Conservation (phyloP, 2,797 vertebrate species). For the Channa striata region DNA sequence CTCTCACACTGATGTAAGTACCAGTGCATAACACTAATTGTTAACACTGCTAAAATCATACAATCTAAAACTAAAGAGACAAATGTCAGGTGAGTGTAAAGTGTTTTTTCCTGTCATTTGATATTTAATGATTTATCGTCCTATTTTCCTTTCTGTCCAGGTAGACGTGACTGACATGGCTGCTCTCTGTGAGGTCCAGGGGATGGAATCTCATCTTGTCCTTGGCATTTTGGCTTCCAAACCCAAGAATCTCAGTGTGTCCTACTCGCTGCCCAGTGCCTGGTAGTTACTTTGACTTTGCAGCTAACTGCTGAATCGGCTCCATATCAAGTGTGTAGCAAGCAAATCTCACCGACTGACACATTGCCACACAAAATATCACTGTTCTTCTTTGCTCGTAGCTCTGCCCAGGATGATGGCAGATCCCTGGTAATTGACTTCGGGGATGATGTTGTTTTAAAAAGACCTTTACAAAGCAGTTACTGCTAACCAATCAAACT, state of each 20-base stretch:
- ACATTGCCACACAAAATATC: background rate
- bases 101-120: background rate
- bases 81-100: background rate
- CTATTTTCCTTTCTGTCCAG: slow-evolving; percentile 72
- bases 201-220: slow-evolving; percentile 86
- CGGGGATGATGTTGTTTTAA: slow-evolving; percentile 82
- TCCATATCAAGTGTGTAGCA: background rate
- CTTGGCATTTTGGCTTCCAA: slow-evolving; percentile 83
- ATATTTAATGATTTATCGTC: background rate
- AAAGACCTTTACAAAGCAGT: slow-evolving; percentile 75
- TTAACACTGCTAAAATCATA: background rate
- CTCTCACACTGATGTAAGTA: slow-evolving; percentile 80
- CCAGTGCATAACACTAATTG: background rate
- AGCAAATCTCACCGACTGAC: background rate
- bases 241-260: slow-evolving; percentile 85
- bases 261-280: slow-evolving; percentile 77
- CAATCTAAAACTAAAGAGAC: background rate
- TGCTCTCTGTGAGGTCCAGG: slow-evolving; percentile 88
- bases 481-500: slow-evolving; percentile 89
- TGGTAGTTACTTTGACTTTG: slow-evolving; percentile 51
- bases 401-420: slow-evolving; percentile 49
- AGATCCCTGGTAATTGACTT: slow-evolving; percentile 85
- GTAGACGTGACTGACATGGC: slow-evolving; percentile 83
- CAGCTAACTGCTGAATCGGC: background rate
- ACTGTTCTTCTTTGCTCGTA: slow-evolving; percentile 44